Evolutionary conservation across 2,888 invertebrate species (phyloP).

Genomic region (Melitaea athalia): DNA sequence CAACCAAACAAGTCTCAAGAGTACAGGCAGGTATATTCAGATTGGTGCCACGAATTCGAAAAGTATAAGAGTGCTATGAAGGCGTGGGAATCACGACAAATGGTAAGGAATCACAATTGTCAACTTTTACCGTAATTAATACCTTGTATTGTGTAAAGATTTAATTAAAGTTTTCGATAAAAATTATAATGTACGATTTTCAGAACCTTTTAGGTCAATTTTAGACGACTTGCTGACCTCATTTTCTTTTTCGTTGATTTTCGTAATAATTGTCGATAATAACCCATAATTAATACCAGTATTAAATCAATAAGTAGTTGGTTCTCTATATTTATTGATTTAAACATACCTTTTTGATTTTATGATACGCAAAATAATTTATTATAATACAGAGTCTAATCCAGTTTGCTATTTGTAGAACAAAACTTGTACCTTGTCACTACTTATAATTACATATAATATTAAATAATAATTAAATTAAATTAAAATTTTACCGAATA

Average conservation of each 20-base stretch:
- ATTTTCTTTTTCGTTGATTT: neutral
- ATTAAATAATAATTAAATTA: neutral
- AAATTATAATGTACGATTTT: neutral
- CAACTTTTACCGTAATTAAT: conserved; percentile 7
- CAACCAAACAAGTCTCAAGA: conserved; percentile 83
- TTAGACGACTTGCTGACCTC: neutral
- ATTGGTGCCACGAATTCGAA: conserved; percentile 88
- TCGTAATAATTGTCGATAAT: neutral
- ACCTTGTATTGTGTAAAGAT: neutral
- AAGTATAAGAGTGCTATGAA: conserved; percentile 86
- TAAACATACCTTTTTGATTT: too few species aligned
- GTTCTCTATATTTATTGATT: neutral
- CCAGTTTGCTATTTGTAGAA: too few species aligned
- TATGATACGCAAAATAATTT: too few species aligned
- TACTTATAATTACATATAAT: too few species aligned
- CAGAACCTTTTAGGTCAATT: neutral
- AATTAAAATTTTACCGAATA: conserved; percentile 1
- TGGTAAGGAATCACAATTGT: conserved; percentile 63
- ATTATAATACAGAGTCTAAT: too few species aligned
- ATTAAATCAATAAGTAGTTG: neutral
- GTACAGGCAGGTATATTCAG: conserved; percentile 85
- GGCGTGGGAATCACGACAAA: conserved; percentile 84
- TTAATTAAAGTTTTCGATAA: neutral
- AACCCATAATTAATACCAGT: neutral
- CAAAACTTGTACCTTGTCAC: too few species aligned